A percentile compares a stretch with the other conserved stretches of the same genome.
phyloP scores from a whole-genome alignment of 2,888 invertebrate genomes.

The Pyrochroa serraticornis region DNA sequence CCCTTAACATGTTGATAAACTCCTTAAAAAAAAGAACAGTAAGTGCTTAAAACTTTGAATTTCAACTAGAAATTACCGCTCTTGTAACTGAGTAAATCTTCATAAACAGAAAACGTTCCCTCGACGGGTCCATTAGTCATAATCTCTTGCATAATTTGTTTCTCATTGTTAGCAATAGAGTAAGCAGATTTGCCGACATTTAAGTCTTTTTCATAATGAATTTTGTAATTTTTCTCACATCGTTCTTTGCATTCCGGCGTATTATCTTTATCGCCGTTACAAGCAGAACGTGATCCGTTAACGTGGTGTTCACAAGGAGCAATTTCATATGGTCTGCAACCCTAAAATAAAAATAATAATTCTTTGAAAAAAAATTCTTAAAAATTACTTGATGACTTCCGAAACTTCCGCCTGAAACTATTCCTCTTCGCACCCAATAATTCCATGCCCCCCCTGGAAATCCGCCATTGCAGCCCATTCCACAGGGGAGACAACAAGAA shows the following conservation, averaged over 20 bases:
- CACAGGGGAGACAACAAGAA: constrained; percentile 80
- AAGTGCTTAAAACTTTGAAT: background rate
- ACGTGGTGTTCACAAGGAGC: constrained; percentile 90
- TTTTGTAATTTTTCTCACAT: constrained; percentile 74
- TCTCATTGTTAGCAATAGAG: constrained; percentile 65
- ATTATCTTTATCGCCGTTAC: constrained; percentile 67
- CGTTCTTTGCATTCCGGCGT: constrained; percentile 81
- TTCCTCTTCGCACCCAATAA: constrained; percentile 82
- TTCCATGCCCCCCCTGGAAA: constrained; percentile 84
- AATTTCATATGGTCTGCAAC: constrained; percentile 87
- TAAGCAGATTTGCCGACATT: constrained; percentile 73
- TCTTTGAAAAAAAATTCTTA: background rate
- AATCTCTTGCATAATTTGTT: constrained; percentile 82
- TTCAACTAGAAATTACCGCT: constrained; percentile 62
- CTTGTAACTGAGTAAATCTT: constrained; percentile 84
- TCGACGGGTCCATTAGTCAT: constrained; percentile 87
- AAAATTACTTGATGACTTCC: constrained; percentile 65
- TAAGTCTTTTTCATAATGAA: constrained; percentile 75
- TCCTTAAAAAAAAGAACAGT: constrained; percentile 54
- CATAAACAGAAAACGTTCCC: constrained; percentile 85
- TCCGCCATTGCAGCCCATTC: constrained; percentile 85
- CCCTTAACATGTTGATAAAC: constrained; percentile 80
- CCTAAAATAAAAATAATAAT: constrained; percentile 56
- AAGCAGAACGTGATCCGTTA: constrained; percentile 76
- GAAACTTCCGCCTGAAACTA: constrained; percentile 88